These are phyloP conservation scores for Sakesphorus luctuosus DNA, from an alignment of 2,113 vertebrate species.

Conservation along the genomic window DNA sequence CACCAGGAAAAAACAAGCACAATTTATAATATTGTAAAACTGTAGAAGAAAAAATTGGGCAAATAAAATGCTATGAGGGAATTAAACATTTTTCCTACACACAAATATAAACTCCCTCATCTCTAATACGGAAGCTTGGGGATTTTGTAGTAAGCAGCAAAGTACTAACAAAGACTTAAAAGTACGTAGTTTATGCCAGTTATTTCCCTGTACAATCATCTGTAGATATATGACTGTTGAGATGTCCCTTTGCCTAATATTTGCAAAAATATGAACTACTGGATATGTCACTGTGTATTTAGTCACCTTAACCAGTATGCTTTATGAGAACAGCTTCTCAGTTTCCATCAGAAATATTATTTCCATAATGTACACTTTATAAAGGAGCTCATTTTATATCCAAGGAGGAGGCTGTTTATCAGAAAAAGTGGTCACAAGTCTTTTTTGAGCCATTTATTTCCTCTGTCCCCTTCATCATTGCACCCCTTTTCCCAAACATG, in stretches of 20 bases:
- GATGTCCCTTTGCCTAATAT: neutral
- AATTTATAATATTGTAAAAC: neutral
- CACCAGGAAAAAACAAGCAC: neutral
- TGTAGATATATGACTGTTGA: neutral
- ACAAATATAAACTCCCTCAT: neutral
- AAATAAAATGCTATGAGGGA: neutral
- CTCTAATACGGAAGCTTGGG: neutral
- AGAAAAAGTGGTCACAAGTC: neutral
- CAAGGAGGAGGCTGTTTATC: neutral
- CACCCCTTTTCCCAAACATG: neutral
- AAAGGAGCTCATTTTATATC: neutral
- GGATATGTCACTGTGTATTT: neutral
- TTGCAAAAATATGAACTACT: neutral
- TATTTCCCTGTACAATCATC: neutral
- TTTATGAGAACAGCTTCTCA: neutral
- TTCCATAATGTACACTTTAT: neutral
- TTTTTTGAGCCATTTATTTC: neutral
- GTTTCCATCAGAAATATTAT: neutral
- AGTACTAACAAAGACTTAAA: neutral
- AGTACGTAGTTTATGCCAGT: neutral
- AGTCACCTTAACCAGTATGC: neutral
- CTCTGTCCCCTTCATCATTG: neutral
- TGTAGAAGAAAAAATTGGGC: accelerated
- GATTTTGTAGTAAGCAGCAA: neutral
- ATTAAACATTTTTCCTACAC: neutral